Base-by-base conservation (phyloP, 2,797 vertebrate genomes). In the Xiphophorus birchmanni region DNA sequence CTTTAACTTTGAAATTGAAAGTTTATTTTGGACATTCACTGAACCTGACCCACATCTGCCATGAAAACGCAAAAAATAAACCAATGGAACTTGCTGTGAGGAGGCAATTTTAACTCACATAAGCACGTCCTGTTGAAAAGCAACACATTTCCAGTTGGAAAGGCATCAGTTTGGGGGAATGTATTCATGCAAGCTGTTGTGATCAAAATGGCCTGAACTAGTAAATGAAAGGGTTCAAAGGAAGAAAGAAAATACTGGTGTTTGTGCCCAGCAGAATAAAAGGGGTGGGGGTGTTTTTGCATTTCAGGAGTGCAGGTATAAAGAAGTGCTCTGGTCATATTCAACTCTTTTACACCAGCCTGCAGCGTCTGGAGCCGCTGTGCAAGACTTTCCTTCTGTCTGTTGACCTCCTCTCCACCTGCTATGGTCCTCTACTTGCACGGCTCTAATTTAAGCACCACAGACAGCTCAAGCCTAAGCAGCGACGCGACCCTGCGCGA, bases 401-500 rank as follows among this genome's bases (percentile, higher is more conserved):
- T 44, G 82, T 63, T 78, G 80, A 78, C 71, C 76, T 80, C 77
- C 78, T 88, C 73, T 42, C 17, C 80, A 67, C 29, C 56, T 60
- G 89, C 84, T 74, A 94, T 96, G 95, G 93, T 95, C 78, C 77
- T 89, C 86, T 82, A 90, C 79, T 40, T 42, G 9, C 80, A 65
- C 72, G 82, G 17, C 11, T 84, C 50, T 58, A 95, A 94, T 81
- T 91, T 92, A 85, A 95, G 93, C 92, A 92, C 90, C 88, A 84
- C 84, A 60, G 94, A 92, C 90, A 94, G 90, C 88, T 84, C 80
- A 76, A 79, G 78, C 48, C 56, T 79, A 65, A 50, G 75, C 88
- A 76, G 76, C 65, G 84, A 85, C 83, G 81, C 9, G 54, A 56
- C 54, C 75, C 80, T 58, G 50, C 76, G 72, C 76, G 90, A 84